phyloP scores from a whole-genome alignment of 30 jellyfish, hydroid and myxozoan genomes.

The Nemopilema nomurai region DNA sequence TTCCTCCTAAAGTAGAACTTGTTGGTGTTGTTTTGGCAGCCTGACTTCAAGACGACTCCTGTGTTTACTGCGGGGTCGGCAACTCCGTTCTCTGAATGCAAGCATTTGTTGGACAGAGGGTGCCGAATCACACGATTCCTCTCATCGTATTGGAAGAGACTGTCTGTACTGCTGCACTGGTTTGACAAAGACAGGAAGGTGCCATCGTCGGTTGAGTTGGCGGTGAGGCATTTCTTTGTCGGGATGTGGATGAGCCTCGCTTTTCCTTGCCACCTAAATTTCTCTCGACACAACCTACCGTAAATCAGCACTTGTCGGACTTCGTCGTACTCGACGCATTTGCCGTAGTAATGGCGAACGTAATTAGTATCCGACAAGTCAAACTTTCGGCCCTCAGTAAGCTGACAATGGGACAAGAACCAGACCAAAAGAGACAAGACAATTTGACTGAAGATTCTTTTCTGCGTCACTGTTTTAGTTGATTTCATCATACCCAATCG shows the following conservation, averaged over 20 bases:
- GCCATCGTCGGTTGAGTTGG: constrained; percentile 25
- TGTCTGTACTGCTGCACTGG: constrained; percentile 35
- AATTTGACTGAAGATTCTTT: no score
- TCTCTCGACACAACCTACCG: constrained; percentile 33
- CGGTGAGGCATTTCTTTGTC: constrained; percentile 22
- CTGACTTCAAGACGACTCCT: constrained; percentile 3
- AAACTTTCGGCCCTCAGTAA: not conserved
- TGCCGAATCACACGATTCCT: constrained; percentile 17
- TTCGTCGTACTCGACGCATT: constrained; percentile 31
- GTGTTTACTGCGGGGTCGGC: not conserved
- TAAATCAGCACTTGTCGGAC: constrained; percentile 34
- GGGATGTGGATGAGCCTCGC: constrained; percentile 44
- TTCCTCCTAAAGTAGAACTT: constrained; percentile 27
- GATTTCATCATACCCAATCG: no score
- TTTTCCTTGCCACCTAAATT: constrained; percentile 46
- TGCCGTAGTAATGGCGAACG: constrained; percentile 31
- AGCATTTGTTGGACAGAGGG: constrained; percentile 36
- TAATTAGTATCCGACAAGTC: not conserved
- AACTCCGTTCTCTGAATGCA: constrained; percentile 7
- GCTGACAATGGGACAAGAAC: not conserved
- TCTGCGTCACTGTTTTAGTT: no score
- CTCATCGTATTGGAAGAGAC: constrained; percentile 42
- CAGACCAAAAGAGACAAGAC: not conserved
- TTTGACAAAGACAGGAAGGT: constrained; percentile 11
- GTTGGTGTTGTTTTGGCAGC: not conserved